These are phyloP conservation scores for Sternarchorhynchus goeldii DNA, from an alignment of 2,797 vertebrate species.

Conservation along the genomic window DNA sequence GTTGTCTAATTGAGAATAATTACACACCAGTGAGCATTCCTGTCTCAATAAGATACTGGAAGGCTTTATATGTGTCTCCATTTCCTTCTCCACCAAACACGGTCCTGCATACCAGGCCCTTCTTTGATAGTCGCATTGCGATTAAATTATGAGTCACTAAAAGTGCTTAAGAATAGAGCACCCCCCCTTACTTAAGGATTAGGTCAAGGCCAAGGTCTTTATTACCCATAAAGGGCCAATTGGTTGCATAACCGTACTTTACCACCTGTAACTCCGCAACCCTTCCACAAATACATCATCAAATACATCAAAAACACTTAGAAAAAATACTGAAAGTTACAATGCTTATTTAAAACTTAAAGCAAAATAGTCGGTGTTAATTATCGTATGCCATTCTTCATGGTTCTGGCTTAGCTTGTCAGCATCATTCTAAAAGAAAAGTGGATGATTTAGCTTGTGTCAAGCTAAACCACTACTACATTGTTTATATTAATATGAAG, in stretches of 20 bases:
- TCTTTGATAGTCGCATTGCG: conserved; percentile 55
- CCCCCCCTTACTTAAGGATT: neutral
- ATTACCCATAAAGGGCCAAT: no score
- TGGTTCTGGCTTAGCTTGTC: no score
- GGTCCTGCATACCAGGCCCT: conserved; percentile 16
- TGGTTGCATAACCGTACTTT: neutral
- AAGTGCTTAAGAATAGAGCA: conserved; percentile 35
- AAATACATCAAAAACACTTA: no score
- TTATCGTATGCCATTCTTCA: no score
- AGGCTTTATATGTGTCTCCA: conserved; percentile 46
- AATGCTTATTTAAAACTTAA: no score
- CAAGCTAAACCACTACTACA: no score
- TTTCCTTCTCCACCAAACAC: conserved; percentile 30
- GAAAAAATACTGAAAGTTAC: no score
- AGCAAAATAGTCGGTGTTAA: no score
- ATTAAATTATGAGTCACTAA: conserved; percentile 39
- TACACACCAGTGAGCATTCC: conserved; percentile 64
- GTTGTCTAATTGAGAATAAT: conserved; percentile 69
- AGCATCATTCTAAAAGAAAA: no score
- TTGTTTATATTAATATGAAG: no score
- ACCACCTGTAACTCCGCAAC: conserved; percentile 23
- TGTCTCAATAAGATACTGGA: conserved; percentile 63
- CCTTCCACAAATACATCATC: neutral
- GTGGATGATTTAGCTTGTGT: no score
- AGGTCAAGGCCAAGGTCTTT: no score